Conservation (phyloP, 2,888 invertebrate species). For the Sarcophaga subvicina region DNA sequence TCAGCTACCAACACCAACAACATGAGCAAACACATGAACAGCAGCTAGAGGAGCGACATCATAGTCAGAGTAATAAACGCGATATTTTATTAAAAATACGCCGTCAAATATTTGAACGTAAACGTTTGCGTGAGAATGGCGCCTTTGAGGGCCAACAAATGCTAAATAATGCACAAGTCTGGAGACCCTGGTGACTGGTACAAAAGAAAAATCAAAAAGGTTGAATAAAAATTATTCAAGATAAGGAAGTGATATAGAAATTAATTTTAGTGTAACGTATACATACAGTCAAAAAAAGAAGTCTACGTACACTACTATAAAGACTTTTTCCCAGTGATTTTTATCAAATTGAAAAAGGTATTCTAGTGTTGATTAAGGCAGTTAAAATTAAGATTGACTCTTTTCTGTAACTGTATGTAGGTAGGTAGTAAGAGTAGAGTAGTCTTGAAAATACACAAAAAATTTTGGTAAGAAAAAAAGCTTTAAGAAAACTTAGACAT, state of each 20-base stretch:
- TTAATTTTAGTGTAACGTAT: no score
- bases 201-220: neutral
- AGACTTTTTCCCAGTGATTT: no score
- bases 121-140: slow-evolving; percentile 77
- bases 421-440: no score
- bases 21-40: slow-evolving; percentile 41
- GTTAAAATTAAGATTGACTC: no score
- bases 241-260: slow-evolving; percentile 29
- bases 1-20: slow-evolving; percentile 28
- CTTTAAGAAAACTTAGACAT: slow-evolving; percentile 59
- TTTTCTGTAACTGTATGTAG: no score
- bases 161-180: slow-evolving; percentile 72
- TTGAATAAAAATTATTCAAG: neutral
- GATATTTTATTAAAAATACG: slow-evolving; percentile 79
- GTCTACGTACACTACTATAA: no score
- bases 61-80: slow-evolving; percentile 70
- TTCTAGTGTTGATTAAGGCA: no score
- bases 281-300: no score
- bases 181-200: slow-evolving; percentile 78
- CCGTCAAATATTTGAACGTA: slow-evolving; percentile 79
- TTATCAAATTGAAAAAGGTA: no score
- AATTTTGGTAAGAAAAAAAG: slow-evolving; percentile 27
- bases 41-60: slow-evolving; percentile 27
- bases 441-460: no score
- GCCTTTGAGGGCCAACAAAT: slow-evolving; percentile 72